Evolutionary conservation across 2,113 vertebrate genomes (phyloP), one percentile per base, ranked within the genome.

Genomic region (Lepus europaeus): DNA sequence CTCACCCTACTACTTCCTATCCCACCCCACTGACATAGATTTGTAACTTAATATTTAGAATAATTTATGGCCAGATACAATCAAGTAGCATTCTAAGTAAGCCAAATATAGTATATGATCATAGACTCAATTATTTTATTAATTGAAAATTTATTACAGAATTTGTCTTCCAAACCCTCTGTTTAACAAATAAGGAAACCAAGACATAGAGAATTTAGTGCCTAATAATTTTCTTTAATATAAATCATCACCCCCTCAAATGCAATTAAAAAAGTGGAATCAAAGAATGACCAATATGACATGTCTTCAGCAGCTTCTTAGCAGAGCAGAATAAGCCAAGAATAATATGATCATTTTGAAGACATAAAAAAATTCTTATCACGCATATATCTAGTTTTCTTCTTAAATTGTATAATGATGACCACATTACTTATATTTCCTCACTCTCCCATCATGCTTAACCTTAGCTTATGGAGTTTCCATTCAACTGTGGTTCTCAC

Each of bases 331-430:
- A 73, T 29, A 89, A 90, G n/a, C 51, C 29, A 92, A 23, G 8
- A n/a, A 68, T 20, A 53, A 64, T 68, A 2, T 6, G 17, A 51
- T 69, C 3, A 63, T 66, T 80, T 70, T 87, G 72, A 84, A 77
- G 72, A 69, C 3, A 36, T 4, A 87, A 93, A 23, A 90, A 87
- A 88, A 45, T n/a, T 72, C 63, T 80, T 49, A 81, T 27, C 36
- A 87, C 81, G 89, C 49, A 19, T n/a, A 36, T 36, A 19, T 59
- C 80, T 81, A n/a, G 64, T 74, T 95, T 94, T 85, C 61, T 51
- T 73, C 72, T 68, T 33, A 69, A 93, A 76, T 74, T 14, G 2
- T 39, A 7, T 33, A 59, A 49, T 68, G 23, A 2, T 9, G 29
- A 63, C 45, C 17, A 53, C 16, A 9, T 23, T 51, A 33, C 82